Evolutionary conservation across 30 jellyfish, hydroid and myxozoan genomes (phyloP).

Genomic region (Pseudorhiza aurosa): DNA sequence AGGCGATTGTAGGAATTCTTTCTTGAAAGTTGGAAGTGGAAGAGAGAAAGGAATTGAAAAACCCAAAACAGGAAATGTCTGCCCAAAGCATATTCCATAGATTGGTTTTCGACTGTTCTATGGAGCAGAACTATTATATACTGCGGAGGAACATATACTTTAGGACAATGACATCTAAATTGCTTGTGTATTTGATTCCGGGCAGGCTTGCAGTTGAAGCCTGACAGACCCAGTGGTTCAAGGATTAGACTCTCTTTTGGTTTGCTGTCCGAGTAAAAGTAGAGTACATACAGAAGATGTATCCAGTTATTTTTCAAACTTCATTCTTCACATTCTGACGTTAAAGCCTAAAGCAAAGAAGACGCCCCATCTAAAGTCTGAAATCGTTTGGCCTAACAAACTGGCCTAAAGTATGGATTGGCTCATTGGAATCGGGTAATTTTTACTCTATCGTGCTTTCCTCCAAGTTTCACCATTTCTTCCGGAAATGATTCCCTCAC

Average conservation of each 20-base stretch:
- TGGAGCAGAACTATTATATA: too few relatives aligned
- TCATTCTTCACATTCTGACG: neutral
- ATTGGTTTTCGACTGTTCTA: too few relatives aligned
- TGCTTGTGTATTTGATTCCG: neutral
- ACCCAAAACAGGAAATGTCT: too few relatives aligned
- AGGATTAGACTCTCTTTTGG: neutral
- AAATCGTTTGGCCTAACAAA: neutral
- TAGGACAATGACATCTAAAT: neutral
- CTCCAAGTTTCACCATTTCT: neutral
- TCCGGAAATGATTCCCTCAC: too few relatives aligned
- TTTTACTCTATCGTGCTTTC: neutral
- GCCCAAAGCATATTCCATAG: too few relatives aligned
- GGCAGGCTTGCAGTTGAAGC: neutral
- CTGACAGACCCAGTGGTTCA: neutral
- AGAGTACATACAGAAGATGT: neutral
- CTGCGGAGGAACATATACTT: neutral
- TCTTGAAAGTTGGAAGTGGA: too few relatives aligned
- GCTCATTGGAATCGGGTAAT: slow-evolving; percentile 84
- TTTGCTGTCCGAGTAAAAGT: neutral
- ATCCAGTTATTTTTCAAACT: neutral
- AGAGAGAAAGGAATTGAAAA: too few relatives aligned
- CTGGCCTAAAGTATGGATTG: slow-evolving; percentile 60
- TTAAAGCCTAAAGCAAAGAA: slow-evolving; percentile 10
- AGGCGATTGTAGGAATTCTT: too few relatives aligned
- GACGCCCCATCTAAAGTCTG: neutral